A percentile compares a stretch with the other conserved stretches of the same genome.
Conservation (phyloP, 2,113 vertebrate species). For the Suncus etruscus region DNA sequence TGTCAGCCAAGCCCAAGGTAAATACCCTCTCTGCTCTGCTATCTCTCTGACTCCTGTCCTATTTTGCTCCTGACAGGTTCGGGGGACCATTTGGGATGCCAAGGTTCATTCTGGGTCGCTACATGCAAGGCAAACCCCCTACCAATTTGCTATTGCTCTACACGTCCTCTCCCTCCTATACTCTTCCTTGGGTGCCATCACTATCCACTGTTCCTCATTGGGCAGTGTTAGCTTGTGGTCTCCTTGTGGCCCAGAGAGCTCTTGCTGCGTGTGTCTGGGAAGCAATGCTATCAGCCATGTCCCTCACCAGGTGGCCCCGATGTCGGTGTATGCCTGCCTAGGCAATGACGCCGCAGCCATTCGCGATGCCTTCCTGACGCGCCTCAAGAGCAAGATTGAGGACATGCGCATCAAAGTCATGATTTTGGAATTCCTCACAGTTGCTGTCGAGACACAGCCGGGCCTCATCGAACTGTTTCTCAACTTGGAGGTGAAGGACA, state of each 20-base stretch:
- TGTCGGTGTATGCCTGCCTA: constrained; percentile 98
- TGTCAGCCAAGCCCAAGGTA: too few relatives aligned
- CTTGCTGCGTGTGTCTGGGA: neutral
- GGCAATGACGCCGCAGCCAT: constrained; percentile 96
- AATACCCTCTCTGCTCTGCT: too few relatives aligned
- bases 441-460: constrained; percentile 97
- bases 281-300: constrained; percentile 13
- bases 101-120: too few relatives aligned
- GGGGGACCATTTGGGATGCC: too few relatives aligned
- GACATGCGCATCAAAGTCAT: constrained; percentile 99
- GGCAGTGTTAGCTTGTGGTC: neutral
- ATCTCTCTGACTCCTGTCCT: too few relatives aligned
- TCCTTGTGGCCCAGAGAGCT: neutral
- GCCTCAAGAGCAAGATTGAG: constrained; percentile 95
- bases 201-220: neutral
- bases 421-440: constrained; percentile 98
- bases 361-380: constrained; percentile 95
- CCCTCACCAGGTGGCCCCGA: constrained; percentile 93
- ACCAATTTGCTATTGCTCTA: too few relatives aligned
- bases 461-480: constrained; percentile 99
- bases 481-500: constrained; percentile 95
- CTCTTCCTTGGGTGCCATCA: neutral
- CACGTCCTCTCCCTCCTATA: too few relatives aligned
- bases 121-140: too few relatives aligned
- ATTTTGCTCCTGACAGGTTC: too few relatives aligned